Percentiles rank a stretch among this genome's conserved stretches.
Conservation (phyloP, 2,888 invertebrate genomes). For the Phalangium opilio region DNA sequence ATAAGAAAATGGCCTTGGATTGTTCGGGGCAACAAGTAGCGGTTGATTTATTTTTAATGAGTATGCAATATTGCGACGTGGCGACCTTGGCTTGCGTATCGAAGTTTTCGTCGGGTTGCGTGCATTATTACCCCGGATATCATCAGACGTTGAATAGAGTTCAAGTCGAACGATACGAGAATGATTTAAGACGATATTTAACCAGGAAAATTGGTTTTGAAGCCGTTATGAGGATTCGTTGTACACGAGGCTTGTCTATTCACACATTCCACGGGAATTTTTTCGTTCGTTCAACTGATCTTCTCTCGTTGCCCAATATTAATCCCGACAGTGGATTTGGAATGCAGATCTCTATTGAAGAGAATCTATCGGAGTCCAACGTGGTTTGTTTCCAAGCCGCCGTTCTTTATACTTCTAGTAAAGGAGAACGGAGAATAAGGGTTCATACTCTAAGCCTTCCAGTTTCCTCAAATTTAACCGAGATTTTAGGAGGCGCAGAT, state of each 20-base stretch:
- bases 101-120: constrained; percentile 84
- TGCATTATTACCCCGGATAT: constrained; percentile 73
- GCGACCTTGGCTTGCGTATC: constrained; percentile 75
- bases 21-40: constrained; percentile 93
- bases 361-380: constrained; percentile 66
- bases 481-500: constrained; percentile 76
- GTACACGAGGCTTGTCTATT: constrained; percentile 74
- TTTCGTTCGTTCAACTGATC: constrained; percentile 94
- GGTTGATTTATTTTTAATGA: constrained; percentile 85
- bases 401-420: constrained; percentile 84
- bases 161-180: constrained; percentile 55
- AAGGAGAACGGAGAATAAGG: constrained; percentile 87
- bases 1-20: constrained; percentile 86
- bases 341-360: constrained; percentile 93
- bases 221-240: constrained; percentile 92
- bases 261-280: constrained; percentile 99
- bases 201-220: constrained; percentile 96
- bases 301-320: constrained; percentile 86
- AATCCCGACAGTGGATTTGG: constrained; percentile 97
- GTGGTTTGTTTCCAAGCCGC: constrained; percentile 96
- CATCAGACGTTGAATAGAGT: constrained; percentile 55
- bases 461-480: constrained; percentile 63
- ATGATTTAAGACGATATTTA: constrained; percentile 70
- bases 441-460: constrained; percentile 95
- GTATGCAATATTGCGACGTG: constrained; percentile 82